Percentiles rank a stretch among this genome's conserved stretches.
Conservation (phyloP, 2,113 vertebrate species). For the Semicossyphus pulcher region DNA sequence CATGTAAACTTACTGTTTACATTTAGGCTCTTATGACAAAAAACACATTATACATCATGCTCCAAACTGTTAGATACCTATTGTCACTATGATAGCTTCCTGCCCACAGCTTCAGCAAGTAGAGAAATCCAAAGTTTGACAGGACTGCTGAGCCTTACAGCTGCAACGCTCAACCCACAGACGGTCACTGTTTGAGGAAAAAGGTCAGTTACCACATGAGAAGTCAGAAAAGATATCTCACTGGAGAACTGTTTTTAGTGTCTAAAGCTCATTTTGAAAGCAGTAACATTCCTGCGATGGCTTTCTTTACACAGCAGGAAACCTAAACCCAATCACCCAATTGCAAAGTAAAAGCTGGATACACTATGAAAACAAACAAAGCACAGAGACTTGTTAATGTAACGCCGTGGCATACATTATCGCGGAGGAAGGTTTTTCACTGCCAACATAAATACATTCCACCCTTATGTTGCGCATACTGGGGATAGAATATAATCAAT, state of each 20-base stretch:
- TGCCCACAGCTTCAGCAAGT: not conserved
- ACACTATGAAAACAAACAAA: constrained; percentile 81
- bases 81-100: not conserved
- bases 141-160: not conserved
- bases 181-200: not conserved
- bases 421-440: constrained; percentile 58
- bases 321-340: constrained; percentile 76
- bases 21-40: too few species aligned
- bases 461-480: constrained; percentile 51
- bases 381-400: constrained; percentile 72
- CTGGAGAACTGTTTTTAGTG: not conserved
- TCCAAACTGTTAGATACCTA: too few species aligned
- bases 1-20: too few species aligned
- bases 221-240: constrained; percentile 15
- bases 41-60: too few species aligned
- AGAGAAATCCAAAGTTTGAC: not conserved
- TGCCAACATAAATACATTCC: constrained; percentile 76
- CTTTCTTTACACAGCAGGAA: constrained; percentile 78
- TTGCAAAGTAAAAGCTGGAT: constrained; percentile 75
- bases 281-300: constrained; percentile 58
- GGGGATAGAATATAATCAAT: constrained; percentile 66
- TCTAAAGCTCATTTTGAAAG: constrained; percentile 2
- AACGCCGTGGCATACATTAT: constrained; percentile 71
- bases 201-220: not conserved
- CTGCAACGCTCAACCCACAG: not conserved